phyloP scores from a whole-genome alignment of 2,888 invertebrate genomes.

The Sialis fuliginosa region DNA sequence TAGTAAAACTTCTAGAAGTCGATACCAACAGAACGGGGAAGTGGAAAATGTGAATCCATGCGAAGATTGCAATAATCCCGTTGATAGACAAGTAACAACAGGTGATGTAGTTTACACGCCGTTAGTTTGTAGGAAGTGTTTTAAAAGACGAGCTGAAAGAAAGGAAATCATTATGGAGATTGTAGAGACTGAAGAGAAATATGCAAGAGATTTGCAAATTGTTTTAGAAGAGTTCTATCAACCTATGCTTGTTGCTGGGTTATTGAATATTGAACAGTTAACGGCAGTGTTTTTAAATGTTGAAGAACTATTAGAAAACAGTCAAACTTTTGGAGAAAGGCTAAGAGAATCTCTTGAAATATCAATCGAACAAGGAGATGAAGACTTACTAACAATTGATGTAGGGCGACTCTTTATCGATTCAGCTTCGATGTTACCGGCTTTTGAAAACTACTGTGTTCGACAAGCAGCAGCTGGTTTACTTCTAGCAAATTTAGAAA shows the following conservation, averaged over 20 bases:
- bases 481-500: slow-evolving; percentile 75
- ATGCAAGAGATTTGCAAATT: slow-evolving; percentile 81
- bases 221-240: slow-evolving; percentile 85
- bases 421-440: slow-evolving; percentile 81
- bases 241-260: slow-evolving; percentile 83
- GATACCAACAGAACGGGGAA: slow-evolving; percentile 33
- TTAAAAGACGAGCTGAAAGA: slow-evolving; percentile 72
- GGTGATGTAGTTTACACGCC: slow-evolving; percentile 57
- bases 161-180: slow-evolving; percentile 91
- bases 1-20: slow-evolving; percentile 67
- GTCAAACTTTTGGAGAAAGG: slow-evolving; percentile 68
- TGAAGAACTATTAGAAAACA: slow-evolving; percentile 79
- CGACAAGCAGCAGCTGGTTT: slow-evolving; percentile 82
- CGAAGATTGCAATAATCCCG: slow-evolving; percentile 72
- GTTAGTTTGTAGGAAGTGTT: slow-evolving; percentile 72
- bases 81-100: slow-evolving; percentile 58
- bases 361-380: slow-evolving; percentile 62
- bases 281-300: slow-evolving; percentile 85
- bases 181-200: slow-evolving; percentile 90
- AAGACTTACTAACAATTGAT: slow-evolving; percentile 74
- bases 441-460: slow-evolving; percentile 89
- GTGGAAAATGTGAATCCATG: slow-evolving; percentile 52
- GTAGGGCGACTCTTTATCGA: slow-evolving; percentile 82
- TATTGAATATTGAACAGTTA: slow-evolving; percentile 79
- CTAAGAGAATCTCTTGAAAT: slow-evolving; percentile 75